Base-by-base conservation (phyloP, 1,140 invertebrate genomes). In the Aphidius gifuensis region DNA sequence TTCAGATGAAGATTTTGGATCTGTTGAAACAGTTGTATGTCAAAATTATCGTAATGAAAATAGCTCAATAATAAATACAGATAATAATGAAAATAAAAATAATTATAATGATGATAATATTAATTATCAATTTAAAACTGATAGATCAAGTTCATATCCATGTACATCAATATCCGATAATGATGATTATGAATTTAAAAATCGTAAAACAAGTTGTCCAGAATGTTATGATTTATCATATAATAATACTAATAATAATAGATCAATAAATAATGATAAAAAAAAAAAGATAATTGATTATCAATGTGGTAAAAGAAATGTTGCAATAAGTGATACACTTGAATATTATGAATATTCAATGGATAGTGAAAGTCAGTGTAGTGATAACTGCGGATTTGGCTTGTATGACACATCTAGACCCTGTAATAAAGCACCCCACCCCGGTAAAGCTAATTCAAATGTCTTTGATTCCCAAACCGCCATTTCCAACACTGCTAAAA, bases 341-440 rank as follows among this genome's bases (percentile, higher is more conserved):
- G 78, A 81, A 72, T 81, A 81, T 67, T 80, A 80, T 62, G 79
- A 81, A 69, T 81, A 81, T 67, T 80, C 79, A 71, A 81, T 80
- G 79, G 80, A 80, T 67, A 80, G 80, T 73, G 79, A 81, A 70
- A 80, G 78, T 71, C 80, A 81, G 65, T 81, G 79, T 73, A 80
- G 80, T 76, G 80, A 81, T 68, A 80, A 78, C 78, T 80, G 79
- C 80, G 79, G 79, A 78, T 80, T 81, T 80, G 80, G 78, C 78
- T 74, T 76, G 76, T 79, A 72, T 75, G 77, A 79, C 74, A 69
- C 79, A 74, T 74, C 77, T 81, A 81, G 79, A 74, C 74, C 78
- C 77, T 74, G 73, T 76, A 80, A 79, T 69, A 75, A 74, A 78
- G 74, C 78, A 78, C 77, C 79, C 78, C 77, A 73, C 75, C 79